Evolutionary conservation across 2,888 invertebrate genomes (phyloP).

Genomic region (Nymphalis c-album): DNA sequence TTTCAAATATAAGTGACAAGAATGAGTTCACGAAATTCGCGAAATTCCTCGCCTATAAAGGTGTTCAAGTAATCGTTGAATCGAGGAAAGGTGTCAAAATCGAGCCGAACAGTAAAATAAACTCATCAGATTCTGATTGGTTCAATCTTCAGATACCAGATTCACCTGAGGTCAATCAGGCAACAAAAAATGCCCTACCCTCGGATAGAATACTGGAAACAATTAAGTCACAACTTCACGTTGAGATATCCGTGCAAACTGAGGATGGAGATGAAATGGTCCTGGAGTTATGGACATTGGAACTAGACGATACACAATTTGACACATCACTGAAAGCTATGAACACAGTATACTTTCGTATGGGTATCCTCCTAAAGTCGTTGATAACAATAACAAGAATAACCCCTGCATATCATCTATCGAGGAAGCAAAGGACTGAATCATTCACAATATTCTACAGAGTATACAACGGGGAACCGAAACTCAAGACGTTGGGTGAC

Average conservation of each 20-base stretch:
- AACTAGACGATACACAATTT: conserved; percentile 84
- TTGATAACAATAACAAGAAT: conserved; percentile 94
- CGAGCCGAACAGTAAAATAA: conserved; percentile 88
- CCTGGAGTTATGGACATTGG: conserved; percentile 93
- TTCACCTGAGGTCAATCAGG: conserved; percentile 90
- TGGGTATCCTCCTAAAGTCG: conserved; percentile 95
- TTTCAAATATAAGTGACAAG: conserved; percentile 82
- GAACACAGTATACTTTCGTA: conserved; percentile 94
- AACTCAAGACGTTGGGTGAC: conserved; percentile 88
- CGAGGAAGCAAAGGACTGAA: conserved; percentile 92
- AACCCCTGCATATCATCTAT: conserved; percentile 95
- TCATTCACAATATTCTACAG: conserved; percentile 95
- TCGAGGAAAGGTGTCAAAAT: conserved; percentile 93
- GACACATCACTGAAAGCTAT: conserved; percentile 86
- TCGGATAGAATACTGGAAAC: conserved; percentile 72
- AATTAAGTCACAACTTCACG: conserved; percentile 85
- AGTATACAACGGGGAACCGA: conserved; percentile 90
- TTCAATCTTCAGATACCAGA: conserved; percentile 95
- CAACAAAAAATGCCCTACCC: conserved; percentile 88
- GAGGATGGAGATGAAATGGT: conserved; percentile 95
- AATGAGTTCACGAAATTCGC: conserved; percentile 95
- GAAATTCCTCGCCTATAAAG: conserved; percentile 92
- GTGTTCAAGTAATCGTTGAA: conserved; percentile 96
- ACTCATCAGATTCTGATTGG: conserved; percentile 91
- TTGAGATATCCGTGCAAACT: conserved; percentile 94